phyloP scores from a whole-genome alignment of 2,113 vertebrate genomes.

The Leiothrix lutea region DNA sequence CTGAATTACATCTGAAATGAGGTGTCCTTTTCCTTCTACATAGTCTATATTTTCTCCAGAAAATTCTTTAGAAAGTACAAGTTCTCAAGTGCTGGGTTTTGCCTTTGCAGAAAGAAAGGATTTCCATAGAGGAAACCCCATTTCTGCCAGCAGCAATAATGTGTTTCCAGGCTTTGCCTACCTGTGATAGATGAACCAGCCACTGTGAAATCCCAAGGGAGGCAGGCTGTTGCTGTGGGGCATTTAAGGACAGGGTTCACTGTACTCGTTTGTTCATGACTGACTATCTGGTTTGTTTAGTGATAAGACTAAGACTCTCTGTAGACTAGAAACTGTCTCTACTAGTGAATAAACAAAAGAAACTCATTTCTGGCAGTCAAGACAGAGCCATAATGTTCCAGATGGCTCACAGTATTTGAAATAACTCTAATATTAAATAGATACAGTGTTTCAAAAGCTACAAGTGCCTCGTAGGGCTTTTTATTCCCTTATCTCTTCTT shows the following conservation, averaged over 20 bases:
- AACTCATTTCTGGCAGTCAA: conserved; percentile 28
- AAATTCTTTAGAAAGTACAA: background rate
- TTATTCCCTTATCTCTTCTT: fast-evolving
- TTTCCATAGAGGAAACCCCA: background rate
- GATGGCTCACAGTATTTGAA: conserved; percentile 38
- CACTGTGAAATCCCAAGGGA: background rate
- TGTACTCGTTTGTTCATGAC: background rate
- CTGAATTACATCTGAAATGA: background rate
- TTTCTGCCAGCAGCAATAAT: background rate
- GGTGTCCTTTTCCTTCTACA: background rate
- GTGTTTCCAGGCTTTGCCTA: background rate
- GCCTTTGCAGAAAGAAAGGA: background rate
- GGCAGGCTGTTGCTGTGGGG: background rate
- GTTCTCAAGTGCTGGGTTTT: background rate
- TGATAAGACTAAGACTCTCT: conserved; percentile 43
- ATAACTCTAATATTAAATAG: conserved; percentile 25
- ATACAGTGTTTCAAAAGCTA: background rate
- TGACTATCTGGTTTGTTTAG: conserved; percentile 41
- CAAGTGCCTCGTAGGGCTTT: background rate
- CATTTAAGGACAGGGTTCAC: conserved; percentile 6
- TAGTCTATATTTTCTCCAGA: background rate
- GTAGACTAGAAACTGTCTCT: conserved; percentile 10
- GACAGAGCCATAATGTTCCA: conserved; percentile 11
- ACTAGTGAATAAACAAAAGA: conserved; percentile 36
- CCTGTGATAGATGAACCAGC: background rate